These are phyloP conservation scores for Odobenus rosmarus DNA, from an alignment of 2,113 vertebrate species.

Conservation along the genomic window DNA sequence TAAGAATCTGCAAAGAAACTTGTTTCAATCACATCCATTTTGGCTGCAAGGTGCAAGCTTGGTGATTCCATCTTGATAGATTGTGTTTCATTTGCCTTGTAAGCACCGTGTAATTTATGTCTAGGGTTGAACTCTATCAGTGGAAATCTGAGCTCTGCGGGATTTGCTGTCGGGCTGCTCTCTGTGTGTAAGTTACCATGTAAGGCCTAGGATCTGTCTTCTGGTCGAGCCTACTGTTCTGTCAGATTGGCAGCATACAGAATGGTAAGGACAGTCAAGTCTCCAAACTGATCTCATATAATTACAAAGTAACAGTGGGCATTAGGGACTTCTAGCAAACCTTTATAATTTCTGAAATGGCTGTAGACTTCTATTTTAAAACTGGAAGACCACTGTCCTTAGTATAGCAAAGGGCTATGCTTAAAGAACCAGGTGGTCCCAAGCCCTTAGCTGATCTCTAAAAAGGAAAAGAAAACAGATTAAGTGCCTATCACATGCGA, in stretches of 20 bases:
- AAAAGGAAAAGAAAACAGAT: neutral
- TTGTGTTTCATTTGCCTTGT: constrained; percentile 61
- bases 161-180: neutral
- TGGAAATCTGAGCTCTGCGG: constrained; percentile 38
- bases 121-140: constrained; percentile 52
- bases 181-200: neutral
- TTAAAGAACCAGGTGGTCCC: neutral
- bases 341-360: neutral
- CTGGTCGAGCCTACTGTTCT: neutral
- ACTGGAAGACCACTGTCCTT: neutral
- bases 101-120: constrained; percentile 58
- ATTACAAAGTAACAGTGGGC: neutral
- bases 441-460: neutral
- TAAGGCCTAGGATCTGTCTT: neutral
- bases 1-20: constrained; percentile 66
- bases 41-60: constrained; percentile 35
- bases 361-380: constrained; percentile 27
- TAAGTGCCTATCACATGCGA: neutral
- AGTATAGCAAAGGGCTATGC: neutral
- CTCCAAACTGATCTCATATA: neutral
- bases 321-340: neutral
- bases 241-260: neutral
- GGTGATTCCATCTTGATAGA: constrained; percentile 55
- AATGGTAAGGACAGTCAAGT: neutral
- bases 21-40: constrained; percentile 63